A percentile compares a stretch with the other conserved stretches of the same genome.
Conservation (phyloP, 2,113 vertebrate genomes). For the Calypte anna region DNA sequence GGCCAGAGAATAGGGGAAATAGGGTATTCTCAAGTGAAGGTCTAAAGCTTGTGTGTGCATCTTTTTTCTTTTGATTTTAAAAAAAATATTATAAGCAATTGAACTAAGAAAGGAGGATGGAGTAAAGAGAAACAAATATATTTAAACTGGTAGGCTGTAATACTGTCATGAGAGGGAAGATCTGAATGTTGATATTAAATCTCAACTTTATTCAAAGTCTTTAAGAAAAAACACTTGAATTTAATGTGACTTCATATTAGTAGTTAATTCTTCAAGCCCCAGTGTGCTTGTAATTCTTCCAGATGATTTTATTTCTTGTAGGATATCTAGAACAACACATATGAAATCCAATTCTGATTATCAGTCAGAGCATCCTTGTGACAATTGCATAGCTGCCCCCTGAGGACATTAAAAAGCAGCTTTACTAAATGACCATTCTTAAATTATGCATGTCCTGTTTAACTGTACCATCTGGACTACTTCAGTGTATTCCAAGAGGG, state of each 20-base stretch:
- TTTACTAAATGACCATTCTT: constrained; percentile 80
- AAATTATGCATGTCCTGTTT: constrained; percentile 84
- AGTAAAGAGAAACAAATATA: background rate
- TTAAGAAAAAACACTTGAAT: background rate
- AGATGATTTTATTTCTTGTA: constrained; percentile 22
- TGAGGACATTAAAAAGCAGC: constrained; percentile 76
- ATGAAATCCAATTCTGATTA: constrained; percentile 57
- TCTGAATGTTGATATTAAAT: constrained; percentile 2
- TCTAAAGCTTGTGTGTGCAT: background rate
- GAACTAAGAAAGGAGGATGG: background rate
- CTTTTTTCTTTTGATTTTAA: background rate
- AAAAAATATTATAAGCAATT: background rate
- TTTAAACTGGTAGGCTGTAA: background rate
- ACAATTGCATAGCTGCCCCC: constrained; percentile 63
- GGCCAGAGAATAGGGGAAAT: background rate
- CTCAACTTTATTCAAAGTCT: constrained; percentile 20
- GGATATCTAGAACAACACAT: background rate
- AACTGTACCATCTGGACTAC: constrained; percentile 79
- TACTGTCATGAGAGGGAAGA: background rate
- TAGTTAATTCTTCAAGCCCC: constrained; percentile 61
- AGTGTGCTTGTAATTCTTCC: constrained; percentile 56
- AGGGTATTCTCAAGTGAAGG: background rate
- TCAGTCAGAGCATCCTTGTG: constrained; percentile 52
- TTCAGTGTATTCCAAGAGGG: constrained; percentile 61
- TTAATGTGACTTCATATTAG: constrained; percentile 31